Conservation (phyloP, 2,113 vertebrate species). For the Crypturellus undulatus region DNA sequence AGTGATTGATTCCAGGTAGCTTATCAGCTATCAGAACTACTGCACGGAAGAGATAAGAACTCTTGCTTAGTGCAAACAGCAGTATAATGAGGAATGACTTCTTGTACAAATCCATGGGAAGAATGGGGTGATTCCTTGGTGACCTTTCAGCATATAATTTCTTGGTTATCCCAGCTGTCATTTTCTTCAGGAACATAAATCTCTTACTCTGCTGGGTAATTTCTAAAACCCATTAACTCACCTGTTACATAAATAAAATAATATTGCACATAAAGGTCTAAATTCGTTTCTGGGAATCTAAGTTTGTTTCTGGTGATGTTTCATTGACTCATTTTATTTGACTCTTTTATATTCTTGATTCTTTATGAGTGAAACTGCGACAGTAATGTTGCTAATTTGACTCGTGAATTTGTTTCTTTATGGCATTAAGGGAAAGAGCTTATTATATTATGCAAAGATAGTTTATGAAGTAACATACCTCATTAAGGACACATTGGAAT, state of each 20-base stretch:
- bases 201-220: not conserved
- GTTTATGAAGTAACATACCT: not conserved
- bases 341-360: not conserved
- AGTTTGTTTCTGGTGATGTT: not conserved
- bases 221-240: not conserved
- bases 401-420: not conserved
- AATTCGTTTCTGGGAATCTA: not conserved
- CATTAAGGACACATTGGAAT: not conserved
- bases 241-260: not conserved
- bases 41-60: not conserved
- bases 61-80: not conserved
- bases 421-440: not conserved
- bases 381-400: not conserved
- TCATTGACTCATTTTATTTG: not conserved
- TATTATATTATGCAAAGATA: not conserved
- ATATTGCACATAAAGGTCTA: not conserved
- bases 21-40: not conserved
- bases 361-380: not conserved
- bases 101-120: not conserved
- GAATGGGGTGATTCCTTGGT: not conserved
- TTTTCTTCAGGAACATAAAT: not conserved
- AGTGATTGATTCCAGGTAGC: not conserved
- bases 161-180: not conserved
- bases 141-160: not conserved
- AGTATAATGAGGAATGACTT: not conserved